A percentile compares a stretch with the other conserved stretches of the same genome.
Conservation (phyloP, 92 coral and sea anemone species). For the Bergia puertoricense region DNA sequence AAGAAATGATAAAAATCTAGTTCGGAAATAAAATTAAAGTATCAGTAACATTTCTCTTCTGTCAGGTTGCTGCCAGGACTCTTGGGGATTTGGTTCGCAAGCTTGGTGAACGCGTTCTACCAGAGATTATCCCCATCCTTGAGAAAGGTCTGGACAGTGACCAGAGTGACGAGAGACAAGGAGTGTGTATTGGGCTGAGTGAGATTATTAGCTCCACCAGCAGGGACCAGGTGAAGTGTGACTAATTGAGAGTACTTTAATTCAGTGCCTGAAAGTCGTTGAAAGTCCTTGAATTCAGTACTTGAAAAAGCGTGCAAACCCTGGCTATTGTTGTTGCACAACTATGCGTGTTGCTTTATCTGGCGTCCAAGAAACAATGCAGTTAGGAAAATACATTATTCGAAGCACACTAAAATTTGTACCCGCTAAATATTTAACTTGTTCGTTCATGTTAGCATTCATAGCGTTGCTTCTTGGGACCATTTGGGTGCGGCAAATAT, state of each 20-base stretch:
- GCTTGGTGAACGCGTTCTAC: constrained; percentile 93
- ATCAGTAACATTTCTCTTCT: neutral
- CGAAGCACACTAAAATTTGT: too few relatives aligned
- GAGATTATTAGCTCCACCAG: constrained; percentile 96
- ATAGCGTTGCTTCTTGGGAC: too few relatives aligned
- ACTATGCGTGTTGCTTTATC: too few relatives aligned
- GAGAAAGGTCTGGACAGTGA: constrained; percentile 91
- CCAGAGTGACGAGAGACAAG: constrained; percentile 91
- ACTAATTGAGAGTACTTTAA: neutral
- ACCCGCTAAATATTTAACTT: too few relatives aligned
- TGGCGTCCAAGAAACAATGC: too few relatives aligned
- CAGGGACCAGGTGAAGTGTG: constrained; percentile 80
- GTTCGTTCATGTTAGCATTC: too few relatives aligned
- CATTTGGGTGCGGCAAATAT: too few relatives aligned
- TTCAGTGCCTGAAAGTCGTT: neutral
- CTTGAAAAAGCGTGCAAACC: too few relatives aligned
- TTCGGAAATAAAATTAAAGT: neutral
- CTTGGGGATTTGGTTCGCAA: constrained; percentile 97
- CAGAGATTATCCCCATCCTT: constrained; percentile 96
- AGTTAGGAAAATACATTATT: too few relatives aligned
- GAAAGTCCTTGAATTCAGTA: too few relatives aligned
- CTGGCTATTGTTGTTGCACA: too few relatives aligned
- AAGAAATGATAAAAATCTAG: neutral
- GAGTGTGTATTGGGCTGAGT: constrained; percentile 97
- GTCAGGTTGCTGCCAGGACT: constrained; percentile 93